A percentile compares a stretch with the other conserved stretches of the same genome.
Evolutionary conservation across 2,888 invertebrate species (phyloP).

Genomic region (Drosophila sordidula): DNA sequence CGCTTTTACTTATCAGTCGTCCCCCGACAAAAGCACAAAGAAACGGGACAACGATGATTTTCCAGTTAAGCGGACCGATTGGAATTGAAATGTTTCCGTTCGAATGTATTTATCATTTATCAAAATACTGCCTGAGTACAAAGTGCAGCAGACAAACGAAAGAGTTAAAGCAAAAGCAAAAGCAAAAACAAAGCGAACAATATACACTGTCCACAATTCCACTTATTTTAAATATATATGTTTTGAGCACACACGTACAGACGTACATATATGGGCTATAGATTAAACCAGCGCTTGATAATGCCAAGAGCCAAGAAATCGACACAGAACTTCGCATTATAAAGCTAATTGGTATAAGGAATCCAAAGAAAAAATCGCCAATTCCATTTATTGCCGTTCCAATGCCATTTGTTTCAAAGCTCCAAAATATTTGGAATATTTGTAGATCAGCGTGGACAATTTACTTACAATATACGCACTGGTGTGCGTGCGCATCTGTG

Average conservation of each 20-base stretch:
- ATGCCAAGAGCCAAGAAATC: constrained; percentile 3
- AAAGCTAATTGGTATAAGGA: not conserved
- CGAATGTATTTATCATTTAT: constrained; percentile 20
- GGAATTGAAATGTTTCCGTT: constrained; percentile 21
- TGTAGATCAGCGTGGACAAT: too few species aligned
- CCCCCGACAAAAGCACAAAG: constrained; percentile 11
- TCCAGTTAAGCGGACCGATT: constrained; percentile 17
- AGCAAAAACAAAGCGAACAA: not conserved
- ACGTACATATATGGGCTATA: not conserved
- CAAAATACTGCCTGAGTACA: constrained; percentile 16
- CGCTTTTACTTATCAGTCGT: constrained; percentile 44
- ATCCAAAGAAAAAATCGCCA: too few species aligned
- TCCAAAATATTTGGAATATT: not conserved
- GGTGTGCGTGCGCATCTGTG: not conserved
- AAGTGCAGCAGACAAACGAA: constrained; percentile 8
- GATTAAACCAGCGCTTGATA: constrained; percentile 34
- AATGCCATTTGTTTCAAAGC: constrained; percentile 13
- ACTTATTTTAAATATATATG: not conserved
- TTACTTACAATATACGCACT: too few species aligned
- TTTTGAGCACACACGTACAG: not conserved
- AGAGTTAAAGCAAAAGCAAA: constrained; percentile 1
- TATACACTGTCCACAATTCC: too few species aligned
- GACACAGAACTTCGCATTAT: not conserved
- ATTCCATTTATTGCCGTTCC: constrained; percentile 5
- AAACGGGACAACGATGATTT: constrained; percentile 5